Evolutionary conservation across 2,797 vertebrate genomes (phyloP).

Genomic region (Spheniscus humboldti): DNA sequence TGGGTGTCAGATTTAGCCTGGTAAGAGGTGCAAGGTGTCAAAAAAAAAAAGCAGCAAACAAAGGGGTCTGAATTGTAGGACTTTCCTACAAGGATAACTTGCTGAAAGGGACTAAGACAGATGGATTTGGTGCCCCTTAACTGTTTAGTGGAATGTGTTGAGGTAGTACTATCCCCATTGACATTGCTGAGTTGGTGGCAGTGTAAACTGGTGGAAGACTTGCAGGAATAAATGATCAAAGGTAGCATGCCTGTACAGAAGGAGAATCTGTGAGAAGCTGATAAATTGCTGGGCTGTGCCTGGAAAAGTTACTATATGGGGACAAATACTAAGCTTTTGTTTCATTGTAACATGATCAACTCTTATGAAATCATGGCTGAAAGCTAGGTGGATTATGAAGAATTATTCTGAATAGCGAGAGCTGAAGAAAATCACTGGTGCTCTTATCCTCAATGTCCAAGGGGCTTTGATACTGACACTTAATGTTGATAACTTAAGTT

Average conservation of each 20-base stretch:
- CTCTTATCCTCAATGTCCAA: background rate
- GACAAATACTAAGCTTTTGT: conserved; percentile 4
- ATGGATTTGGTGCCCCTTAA: background rate
- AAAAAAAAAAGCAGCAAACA: background rate
- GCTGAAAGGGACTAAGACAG: background rate
- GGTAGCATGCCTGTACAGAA: background rate
- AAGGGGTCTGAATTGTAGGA: background rate
- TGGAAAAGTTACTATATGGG: background rate
- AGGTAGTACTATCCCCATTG: background rate
- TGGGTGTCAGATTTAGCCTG: background rate
- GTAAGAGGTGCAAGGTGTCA: background rate
- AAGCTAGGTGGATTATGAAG: background rate
- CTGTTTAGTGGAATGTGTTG: background rate
- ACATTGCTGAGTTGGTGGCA: background rate
- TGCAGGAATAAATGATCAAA: background rate
- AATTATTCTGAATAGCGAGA: background rate
- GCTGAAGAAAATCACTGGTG: background rate
- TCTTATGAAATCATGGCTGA: background rate
- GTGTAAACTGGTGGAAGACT: background rate
- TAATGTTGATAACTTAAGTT: background rate
- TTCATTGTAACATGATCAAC: conserved; percentile 1
- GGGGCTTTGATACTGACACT: background rate
- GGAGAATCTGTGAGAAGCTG: background rate
- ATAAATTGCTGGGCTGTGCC: background rate
- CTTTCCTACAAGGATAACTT: background rate